Base-by-base conservation (phyloP, 1,140 invertebrate genomes). In the Neoseiulus cucumeris region DNA sequence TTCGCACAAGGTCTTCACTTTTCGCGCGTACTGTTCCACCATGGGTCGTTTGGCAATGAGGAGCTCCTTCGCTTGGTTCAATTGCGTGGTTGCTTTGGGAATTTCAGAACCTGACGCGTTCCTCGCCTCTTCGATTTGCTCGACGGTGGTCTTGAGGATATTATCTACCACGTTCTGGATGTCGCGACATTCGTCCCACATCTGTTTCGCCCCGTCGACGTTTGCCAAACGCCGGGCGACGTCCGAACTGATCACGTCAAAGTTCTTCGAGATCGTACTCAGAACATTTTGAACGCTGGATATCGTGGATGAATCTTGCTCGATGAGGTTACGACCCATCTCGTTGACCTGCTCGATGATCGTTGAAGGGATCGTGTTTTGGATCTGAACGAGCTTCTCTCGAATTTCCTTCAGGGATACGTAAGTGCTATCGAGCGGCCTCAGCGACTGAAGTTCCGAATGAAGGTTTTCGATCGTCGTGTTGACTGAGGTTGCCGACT, bases 221-320 rank as follows among this genome's bases (percentile, higher is more conserved):
- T 74, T 70, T 64, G 73, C 72, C 51, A 76, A 84, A 67, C 87
- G 84, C 44, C 88, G 83, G 42, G 81, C 79, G 5, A 91, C 79
- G 20, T 83, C 74, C 64, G 86, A 82, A 65, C 84, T 83, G 0
- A 88, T 75, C 71, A 84, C 84, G 71, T 89, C 87, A 81, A 85
- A 91, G 66, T 84, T 84, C 30, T 82, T 81, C 69, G 90, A 86
- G 42, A 87, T 80, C 0, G 83, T 80, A 1, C 85, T 80, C 0
- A 91, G 72, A 42, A 83, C 82, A 66, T 85, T 85, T 75, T 91
- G 87, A 66, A 90, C 84, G 2, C 82, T 81, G 2, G 83, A 82
- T 73, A 85, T 83, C 69, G 85, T 85, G 29, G 82, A 81, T 68
- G 87, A 83, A 75, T 90, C 87, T 75, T 87, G 83, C 70, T 85